Evolutionary conservation across 2,888 invertebrate genomes (phyloP).

Genomic region (Acleris emargana): DNA sequence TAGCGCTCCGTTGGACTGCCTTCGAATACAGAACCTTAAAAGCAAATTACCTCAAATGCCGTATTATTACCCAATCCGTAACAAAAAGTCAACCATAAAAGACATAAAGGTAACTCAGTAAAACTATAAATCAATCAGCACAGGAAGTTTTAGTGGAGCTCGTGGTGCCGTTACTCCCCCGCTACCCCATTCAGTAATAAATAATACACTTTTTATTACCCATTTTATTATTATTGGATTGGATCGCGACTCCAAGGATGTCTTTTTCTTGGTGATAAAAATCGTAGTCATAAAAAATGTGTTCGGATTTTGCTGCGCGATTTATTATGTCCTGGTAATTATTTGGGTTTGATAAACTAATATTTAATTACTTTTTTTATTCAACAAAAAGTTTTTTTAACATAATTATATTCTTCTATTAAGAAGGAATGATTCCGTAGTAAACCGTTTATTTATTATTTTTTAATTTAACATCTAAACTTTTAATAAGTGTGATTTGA

Average conservation of each 20-base stretch:
- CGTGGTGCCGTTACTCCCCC: conserved; percentile 14
- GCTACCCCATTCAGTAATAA: conserved; percentile 28
- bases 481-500: too few species aligned
- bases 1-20: too few species aligned
- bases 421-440: too few species aligned
- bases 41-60: too few species aligned
- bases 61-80: background rate
- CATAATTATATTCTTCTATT: too few species aligned
- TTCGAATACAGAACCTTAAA: too few species aligned
- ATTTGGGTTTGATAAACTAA: background rate
- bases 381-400: too few species aligned
- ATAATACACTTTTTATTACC: conserved; percentile 37
- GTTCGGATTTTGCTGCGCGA: background rate
- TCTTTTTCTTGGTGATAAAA: conserved; percentile 22
- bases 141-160: conserved; percentile 10
- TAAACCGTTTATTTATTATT: too few species aligned
- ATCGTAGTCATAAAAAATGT: conserved; percentile 15
- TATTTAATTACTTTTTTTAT: too few species aligned
- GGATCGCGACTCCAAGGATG: conserved; percentile 14
- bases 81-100: background rate
- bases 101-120: conserved; percentile 7
- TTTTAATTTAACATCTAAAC: too few species aligned
- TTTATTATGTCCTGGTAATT: background rate
- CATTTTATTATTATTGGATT: conserved; percentile 28
- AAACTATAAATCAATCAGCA: conserved; percentile 20